These are phyloP conservation scores for Buathra laborator DNA, from an alignment of 2,888 invertebrate genomes.

Conservation along the genomic window DNA sequence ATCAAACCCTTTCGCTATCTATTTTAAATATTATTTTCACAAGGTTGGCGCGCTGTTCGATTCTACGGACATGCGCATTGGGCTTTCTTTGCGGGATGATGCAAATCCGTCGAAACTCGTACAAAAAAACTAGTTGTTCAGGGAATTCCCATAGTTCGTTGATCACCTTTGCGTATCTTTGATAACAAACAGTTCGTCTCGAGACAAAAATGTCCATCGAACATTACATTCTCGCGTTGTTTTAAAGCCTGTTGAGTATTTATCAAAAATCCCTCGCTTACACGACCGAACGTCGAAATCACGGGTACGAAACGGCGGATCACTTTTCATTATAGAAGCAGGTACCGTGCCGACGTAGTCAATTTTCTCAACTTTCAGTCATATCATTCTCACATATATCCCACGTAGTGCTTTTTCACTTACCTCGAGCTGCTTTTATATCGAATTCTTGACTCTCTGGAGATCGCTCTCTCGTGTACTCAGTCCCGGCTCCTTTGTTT, in stretches of 20 bases:
- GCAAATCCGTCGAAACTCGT: not conserved
- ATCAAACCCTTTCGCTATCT: not conserved
- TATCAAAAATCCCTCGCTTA: not conserved
- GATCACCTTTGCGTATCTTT: not conserved
- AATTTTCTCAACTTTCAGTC: too few relatives aligned
- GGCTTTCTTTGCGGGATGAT: not conserved
- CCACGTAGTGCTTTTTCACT: not conserved
- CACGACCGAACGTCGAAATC: not conserved
- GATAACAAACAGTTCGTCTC: not conserved
- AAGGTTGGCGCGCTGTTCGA: not conserved
- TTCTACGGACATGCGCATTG: not conserved
- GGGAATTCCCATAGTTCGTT: slow-evolving; percentile 34
- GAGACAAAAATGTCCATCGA: not conserved
- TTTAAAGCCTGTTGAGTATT: not conserved
- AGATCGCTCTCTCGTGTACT: not conserved
- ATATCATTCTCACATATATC: too few relatives aligned
- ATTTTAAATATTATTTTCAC: slow-evolving; percentile 2
- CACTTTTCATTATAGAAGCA: not conserved
- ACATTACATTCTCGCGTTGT: not conserved
- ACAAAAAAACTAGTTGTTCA: not conserved
- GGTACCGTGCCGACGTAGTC: not conserved
- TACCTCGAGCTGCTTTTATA: not conserved
- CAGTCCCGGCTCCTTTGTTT: slow-evolving; percentile 1
- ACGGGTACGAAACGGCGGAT: not conserved
- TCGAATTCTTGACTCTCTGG: not conserved